Evolutionary conservation across 2,888 invertebrate species (phyloP).

Genomic region (Pantelozetes paolii): DNA sequence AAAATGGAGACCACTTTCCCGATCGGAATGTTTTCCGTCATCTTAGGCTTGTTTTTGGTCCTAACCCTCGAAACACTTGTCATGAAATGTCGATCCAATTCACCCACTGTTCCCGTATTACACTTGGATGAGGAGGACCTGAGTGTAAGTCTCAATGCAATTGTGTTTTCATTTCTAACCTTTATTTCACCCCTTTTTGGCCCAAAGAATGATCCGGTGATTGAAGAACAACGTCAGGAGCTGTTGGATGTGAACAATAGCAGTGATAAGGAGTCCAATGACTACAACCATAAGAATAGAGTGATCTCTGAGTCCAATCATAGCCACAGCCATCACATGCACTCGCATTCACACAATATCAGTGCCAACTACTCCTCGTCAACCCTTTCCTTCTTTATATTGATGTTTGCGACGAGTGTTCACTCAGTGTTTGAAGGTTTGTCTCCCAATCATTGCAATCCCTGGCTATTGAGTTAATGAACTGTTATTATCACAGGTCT

Average conservation of each 20-base stretch:
- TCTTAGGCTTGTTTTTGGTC: constrained; percentile 52
- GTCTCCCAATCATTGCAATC: too few relatives aligned
- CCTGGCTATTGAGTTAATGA: too few relatives aligned
- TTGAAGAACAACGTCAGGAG: constrained; percentile 13
- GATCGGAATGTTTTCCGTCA: constrained; percentile 49
- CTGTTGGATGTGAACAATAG: background rate
- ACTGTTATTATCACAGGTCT: constrained; percentile 49
- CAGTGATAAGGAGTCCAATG: constrained; percentile 5
- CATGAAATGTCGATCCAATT: constrained; percentile 40
- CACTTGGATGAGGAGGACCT: constrained; percentile 39
- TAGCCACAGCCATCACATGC: constrained; percentile 2
- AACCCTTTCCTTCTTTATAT: constrained; percentile 49
- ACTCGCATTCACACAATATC: constrained; percentile 33
- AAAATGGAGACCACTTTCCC: constrained; percentile 48
- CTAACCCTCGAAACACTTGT: constrained; percentile 50
- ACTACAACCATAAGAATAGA: background rate
- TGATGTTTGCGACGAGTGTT: constrained; percentile 51
- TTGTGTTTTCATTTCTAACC: background rate
- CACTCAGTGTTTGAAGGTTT: constrained; percentile 52
- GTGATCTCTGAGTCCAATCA: background rate
- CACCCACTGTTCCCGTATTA: constrained; percentile 9
- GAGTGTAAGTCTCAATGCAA: background rate
- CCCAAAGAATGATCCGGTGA: background rate
- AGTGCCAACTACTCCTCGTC: constrained; percentile 37
- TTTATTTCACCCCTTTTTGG: background rate